Evolutionary conservation across 1,140 invertebrate genomes (phyloP).

Genomic region (Daktulosphaira vitifoliae): DNA sequence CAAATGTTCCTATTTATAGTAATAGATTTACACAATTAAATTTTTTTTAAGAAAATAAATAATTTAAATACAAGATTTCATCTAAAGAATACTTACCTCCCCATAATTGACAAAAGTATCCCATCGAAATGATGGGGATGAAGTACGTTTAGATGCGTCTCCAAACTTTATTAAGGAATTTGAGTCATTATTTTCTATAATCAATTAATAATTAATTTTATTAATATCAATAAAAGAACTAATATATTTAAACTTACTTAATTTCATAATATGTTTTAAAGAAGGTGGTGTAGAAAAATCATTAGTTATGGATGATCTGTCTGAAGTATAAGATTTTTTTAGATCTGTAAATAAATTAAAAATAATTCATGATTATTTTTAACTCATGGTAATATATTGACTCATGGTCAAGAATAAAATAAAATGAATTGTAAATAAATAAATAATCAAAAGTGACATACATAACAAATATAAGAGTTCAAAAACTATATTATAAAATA

Average conservation of each 20-base stretch:
- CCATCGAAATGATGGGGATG: constrained; percentile 22
- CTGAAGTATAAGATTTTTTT: constrained; percentile 5
- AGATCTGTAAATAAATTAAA: not conserved
- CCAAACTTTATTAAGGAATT: not conserved
- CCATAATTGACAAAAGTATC: constrained; percentile 28
- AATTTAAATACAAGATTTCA: too few species aligned
- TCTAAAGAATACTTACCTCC: constrained; percentile 5
- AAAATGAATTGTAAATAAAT: not conserved
- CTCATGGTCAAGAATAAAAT: not conserved
- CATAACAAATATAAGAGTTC: too few species aligned
- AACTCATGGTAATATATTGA: too few species aligned
- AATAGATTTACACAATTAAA: too few species aligned
- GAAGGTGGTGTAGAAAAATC: constrained; percentile 4
- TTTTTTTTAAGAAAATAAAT: too few species aligned
- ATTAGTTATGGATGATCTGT: not conserved
- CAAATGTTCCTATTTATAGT: too few species aligned
- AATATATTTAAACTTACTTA: constrained; percentile 11
- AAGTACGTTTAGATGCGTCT: not conserved
- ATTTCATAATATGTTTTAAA: not conserved
- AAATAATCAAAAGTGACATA: too few species aligned
- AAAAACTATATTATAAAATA: too few species aligned
- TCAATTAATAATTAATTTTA: too few species aligned
- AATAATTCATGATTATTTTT: not conserved
- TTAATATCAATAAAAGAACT: not conserved
- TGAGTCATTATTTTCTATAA: not conserved